Conservation (phyloP, 2,113 vertebrate species). For the Myrmophylax atrothorax region DNA sequence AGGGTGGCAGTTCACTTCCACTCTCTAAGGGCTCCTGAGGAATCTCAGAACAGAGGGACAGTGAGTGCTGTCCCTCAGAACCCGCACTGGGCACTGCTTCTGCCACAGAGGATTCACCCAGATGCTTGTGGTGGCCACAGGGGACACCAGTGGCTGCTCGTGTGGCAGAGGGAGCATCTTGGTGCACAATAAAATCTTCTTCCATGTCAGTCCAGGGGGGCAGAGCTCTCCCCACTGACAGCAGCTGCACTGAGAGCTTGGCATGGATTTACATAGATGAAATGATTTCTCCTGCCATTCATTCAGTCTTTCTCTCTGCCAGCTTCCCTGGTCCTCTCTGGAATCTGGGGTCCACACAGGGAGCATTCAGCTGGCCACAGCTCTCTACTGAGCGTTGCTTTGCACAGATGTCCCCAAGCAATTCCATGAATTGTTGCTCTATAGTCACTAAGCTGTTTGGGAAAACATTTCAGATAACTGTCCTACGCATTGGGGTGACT, state of each 20-base stretch:
- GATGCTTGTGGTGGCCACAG: not conserved
- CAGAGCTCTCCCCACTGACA: slow-evolving; percentile 64
- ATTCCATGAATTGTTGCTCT: slow-evolving; percentile 90
- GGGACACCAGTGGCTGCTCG: not conserved
- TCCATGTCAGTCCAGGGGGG: slow-evolving; percentile 15
- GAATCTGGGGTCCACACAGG: slow-evolving; percentile 72
- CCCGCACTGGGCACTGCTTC: not conserved
- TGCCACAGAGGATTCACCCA: not conserved
- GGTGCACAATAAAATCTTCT: not conserved
- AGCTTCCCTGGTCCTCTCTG: slow-evolving; percentile 34
- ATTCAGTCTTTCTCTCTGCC: slow-evolving; percentile 51
- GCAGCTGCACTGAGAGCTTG: slow-evolving; percentile 46
- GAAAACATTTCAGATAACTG: slow-evolving; percentile 88
- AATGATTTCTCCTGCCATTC: slow-evolving; percentile 67
- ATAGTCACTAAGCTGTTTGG: slow-evolving; percentile 81
- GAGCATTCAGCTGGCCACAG: slow-evolving; percentile 73
- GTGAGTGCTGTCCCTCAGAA: not conserved
- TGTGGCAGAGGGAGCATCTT: not conserved
- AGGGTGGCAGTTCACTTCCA: not conserved
- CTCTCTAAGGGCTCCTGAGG: not conserved
- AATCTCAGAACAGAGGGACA: not conserved
- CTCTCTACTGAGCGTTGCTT: slow-evolving; percentile 73
- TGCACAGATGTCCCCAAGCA: slow-evolving; percentile 83
- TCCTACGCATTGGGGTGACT: slow-evolving; percentile 85
- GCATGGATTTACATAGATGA: slow-evolving; percentile 68